Evolutionary conservation across 1,140 invertebrate genomes (phyloP), one percentile per base, ranked within the genome.

Genomic region (Rhizoglyphus robini): DNA sequence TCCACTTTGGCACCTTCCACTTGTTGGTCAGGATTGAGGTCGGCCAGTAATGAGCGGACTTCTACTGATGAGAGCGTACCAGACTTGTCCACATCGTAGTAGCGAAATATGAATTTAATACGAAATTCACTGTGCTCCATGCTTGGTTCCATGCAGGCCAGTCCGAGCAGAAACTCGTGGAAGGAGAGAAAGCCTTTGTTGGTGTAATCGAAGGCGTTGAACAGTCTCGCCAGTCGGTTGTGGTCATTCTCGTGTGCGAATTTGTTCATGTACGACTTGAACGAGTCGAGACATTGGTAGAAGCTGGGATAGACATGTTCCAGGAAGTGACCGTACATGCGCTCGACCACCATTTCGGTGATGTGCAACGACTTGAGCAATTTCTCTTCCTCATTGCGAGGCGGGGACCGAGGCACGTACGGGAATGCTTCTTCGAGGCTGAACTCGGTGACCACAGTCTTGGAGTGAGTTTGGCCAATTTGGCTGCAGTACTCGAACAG

Each of bases 51-150:
- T 27, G 2, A 23, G 5, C n/a, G 23, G 2, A 65, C 25, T 15
- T 62, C 20, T 15, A n/a, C n/a, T n/a, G n/a, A n/a, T n/a, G n/a
- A n/a, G n/a, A n/a, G n/a, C n/a, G n/a, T n/a, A n/a, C n/a, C n/a
- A n/a, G n/a, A n/a, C n/a, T n/a, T n/a, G n/a, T n/a, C n/a, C n/a
- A n/a, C n/a, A n/a, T n/a, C n/a, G n/a, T n/a, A 82, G 70, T 72
- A 81, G 41, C 79, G 73, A 66, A 81, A 82, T 38, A 82, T 81
- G 65, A 80, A 82, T 65, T 79, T 72, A 71, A 79, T 81, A 46
- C 81, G 73, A 67, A 80, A 75, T 71, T 82, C 80, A 0, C 78
- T 81, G 20, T 63, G 76, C 38, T 76, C 76, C 29, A 80, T 81
- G 20, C 65, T 70, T 0, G 76, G 79, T 62, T 82, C 81, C 65